Conservation (phyloP, 1,140 invertebrate species). For the Drosophila seguyi region DNA sequence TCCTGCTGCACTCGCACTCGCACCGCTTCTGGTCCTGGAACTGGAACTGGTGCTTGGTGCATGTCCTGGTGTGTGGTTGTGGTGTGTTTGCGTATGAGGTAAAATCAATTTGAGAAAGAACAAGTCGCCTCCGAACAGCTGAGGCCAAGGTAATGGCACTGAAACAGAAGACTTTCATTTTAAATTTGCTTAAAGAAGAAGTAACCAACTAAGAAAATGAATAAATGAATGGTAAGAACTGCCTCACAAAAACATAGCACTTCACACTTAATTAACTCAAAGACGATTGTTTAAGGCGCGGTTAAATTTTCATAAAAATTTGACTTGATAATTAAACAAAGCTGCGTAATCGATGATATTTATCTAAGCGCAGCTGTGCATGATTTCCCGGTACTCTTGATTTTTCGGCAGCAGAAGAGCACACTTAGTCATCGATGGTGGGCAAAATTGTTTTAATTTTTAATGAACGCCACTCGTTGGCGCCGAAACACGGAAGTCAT, state of each 20-base stretch:
- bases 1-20: slow-evolving; percentile 21
- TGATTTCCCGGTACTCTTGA: slow-evolving; percentile 6
- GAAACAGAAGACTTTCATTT: neutral
- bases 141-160: neutral
- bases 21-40: neutral
- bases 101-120: slow-evolving; percentile 56
- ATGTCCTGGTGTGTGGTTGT: slow-evolving; percentile 7
- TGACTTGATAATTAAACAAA: too few species aligned
- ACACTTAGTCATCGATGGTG: slow-evolving; percentile 26
- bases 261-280: neutral
- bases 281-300: neutral
- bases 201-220: neutral
- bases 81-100: slow-evolving; percentile 33
- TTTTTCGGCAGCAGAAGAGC: slow-evolving; percentile 21
- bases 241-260: neutral
- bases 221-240: too few species aligned
- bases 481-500: slow-evolving; percentile 68
- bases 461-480: slow-evolving; percentile 65
- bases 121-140: neutral
- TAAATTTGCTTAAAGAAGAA: neutral
- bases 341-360: neutral
- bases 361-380: slow-evolving; percentile 6
- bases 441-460: slow-evolving; percentile 71
- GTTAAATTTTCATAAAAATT: too few species aligned
- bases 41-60: slow-evolving; percentile 6